These are phyloP conservation scores for Salvelinus fontinalis DNA, from an alignment of 2,113 vertebrate genomes.

Conservation along the genomic window DNA sequence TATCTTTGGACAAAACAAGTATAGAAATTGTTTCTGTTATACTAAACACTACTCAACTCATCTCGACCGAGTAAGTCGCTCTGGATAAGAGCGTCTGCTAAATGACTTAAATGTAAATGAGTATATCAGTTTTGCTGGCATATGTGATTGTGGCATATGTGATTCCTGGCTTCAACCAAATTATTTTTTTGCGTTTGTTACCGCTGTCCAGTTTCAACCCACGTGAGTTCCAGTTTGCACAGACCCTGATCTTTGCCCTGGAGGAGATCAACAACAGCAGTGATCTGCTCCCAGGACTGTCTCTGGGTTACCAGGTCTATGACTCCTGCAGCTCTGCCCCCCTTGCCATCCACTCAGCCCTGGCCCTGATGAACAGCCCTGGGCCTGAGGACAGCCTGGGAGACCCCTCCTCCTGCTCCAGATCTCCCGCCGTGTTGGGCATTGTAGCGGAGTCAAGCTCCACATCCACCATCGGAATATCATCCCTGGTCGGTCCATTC, in stretches of 20 bases:
- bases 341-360: constrained; percentile 41
- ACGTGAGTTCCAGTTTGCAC: constrained; percentile 11
- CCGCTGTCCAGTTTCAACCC: background rate
- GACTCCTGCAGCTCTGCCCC: constrained; percentile 54
- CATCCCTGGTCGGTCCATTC: constrained; percentile 29
- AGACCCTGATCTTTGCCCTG: constrained; percentile 48
- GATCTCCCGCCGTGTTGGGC: constrained; percentile 33
- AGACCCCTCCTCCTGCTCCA: constrained; percentile 20
- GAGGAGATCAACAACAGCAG: constrained; percentile 53
- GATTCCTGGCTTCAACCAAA: background rate
- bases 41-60: background rate
- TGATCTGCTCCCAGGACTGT: constrained; percentile 40
- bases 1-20: background rate
- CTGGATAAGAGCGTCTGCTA: too few relatives aligned
- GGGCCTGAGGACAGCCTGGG: constrained; percentile 14
- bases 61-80: background rate
- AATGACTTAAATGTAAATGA: too few relatives aligned
- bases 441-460: constrained; percentile 54
- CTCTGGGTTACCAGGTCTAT: constrained; percentile 55
- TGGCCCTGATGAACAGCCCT: constrained; percentile 49
- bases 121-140: background rate
- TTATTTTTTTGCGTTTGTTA: background rate
- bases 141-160: background rate
- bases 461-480: constrained; percentile 21
- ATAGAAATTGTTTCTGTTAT: background rate